A percentile compares a stretch with the other conserved stretches of the same genome.
phyloP scores from a whole-genome alignment of 2,888 invertebrate species.

The Nomada flava region DNA sequence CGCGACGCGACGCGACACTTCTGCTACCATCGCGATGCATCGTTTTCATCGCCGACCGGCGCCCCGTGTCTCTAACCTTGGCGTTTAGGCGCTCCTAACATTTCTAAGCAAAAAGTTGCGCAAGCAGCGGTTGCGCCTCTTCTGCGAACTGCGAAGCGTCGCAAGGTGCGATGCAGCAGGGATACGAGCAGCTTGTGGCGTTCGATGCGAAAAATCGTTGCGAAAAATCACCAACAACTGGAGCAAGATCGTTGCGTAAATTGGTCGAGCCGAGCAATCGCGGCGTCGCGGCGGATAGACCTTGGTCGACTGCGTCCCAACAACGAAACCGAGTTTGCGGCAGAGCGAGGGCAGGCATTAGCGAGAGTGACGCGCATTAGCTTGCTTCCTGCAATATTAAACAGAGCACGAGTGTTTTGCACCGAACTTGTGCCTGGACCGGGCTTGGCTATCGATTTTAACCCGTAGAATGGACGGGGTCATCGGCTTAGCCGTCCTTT shows the following conservation, averaged over 20 bases:
- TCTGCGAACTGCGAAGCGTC: too few species aligned
- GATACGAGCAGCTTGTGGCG: too few species aligned
- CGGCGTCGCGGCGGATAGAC: too few species aligned
- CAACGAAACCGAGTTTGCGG: constrained; percentile 7
- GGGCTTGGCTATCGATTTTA: constrained; percentile 79
- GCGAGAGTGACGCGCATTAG: constrained; percentile 61
- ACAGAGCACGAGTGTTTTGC: constrained; percentile 77
- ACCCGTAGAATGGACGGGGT: constrained; percentile 65
- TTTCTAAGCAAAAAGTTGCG: too few species aligned
- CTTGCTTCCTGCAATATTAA: constrained; percentile 79
- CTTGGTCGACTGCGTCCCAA: too few species aligned
- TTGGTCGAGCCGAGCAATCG: too few species aligned
- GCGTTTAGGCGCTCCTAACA: background rate
- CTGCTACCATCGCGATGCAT: constrained; percentile 65
- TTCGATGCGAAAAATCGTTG: too few species aligned
- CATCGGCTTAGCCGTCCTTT: constrained; percentile 51
- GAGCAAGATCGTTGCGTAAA: too few species aligned
- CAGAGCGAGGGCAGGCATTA: constrained; percentile 45
- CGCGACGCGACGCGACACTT: constrained; percentile 24
- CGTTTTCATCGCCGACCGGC: constrained; percentile 73
- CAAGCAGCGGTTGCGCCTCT: too few species aligned
- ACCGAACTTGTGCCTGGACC: constrained; percentile 64
- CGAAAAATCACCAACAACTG: too few species aligned
- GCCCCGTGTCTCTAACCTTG: constrained; percentile 57
- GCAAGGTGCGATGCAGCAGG: too few species aligned